Base-by-base conservation (phyloP, 2,888 invertebrate species). In the Agriotes lineatus region DNA sequence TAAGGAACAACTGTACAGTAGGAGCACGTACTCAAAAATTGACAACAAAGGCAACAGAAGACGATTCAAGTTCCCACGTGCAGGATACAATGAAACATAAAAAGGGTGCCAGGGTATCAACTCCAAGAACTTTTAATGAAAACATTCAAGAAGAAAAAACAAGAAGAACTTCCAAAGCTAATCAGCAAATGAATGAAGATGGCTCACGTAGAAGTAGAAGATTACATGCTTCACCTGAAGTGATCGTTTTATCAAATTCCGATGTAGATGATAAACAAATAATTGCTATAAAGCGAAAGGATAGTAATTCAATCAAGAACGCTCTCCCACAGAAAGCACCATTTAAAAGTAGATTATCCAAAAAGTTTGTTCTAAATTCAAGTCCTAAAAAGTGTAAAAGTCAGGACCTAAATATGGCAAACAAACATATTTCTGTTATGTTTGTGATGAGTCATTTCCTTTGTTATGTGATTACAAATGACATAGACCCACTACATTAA, bases 401-500 rank as follows among this genome's bases (percentile, higher is more conserved):
- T n/a, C n/a, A n/a, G 14, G 12, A 4, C 10, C 39, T n/a, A 39
- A n/a, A n/a, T n/a, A n/a, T n/a, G n/a, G n/a, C n/a, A n/a, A n/a
- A n/a, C n/a, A n/a, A n/a, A n/a, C n/a, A 22, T 48, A 61, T 30
- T 45, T 44, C 0, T 74, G 74, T 42, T 16, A 42, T 12, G 44
- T 66, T 3, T 74, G 74, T 42, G 72, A 74, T 61, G 65, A 70
- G 66, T 37, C 0, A 0, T 73, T 69, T 48, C 30, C 20, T 1
- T 54, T 22, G 18, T 42, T 33, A 10, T 73, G 70, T 10, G 67
- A 73, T 1, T 67, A 54, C n/a, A 54, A 72, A 44, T 9, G 25
- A 7, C 74, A 74, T 33, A 35, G 12, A 1, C 37, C 3, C 14
- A 30, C 2, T 10, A 18, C 9, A 16, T 18, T 33, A 52, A 52